phyloP scores from a whole-genome alignment of 2,888 invertebrate species.

The Tenodera sinensis region DNA sequence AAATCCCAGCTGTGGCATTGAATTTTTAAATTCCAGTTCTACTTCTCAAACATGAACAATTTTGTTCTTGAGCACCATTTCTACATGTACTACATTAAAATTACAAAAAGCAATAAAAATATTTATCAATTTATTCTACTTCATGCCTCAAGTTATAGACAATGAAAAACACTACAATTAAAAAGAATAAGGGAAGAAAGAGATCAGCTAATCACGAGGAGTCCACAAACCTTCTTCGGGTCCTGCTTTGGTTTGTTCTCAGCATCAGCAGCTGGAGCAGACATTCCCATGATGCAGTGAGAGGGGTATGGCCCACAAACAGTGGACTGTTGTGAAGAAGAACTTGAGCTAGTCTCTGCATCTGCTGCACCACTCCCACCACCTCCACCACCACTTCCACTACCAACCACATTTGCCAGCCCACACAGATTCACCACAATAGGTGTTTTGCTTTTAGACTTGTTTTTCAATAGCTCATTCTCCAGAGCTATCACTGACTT shows the following conservation, averaged over 20 bases:
- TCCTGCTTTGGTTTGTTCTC: constrained; percentile 3
- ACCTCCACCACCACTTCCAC: constrained; percentile 3
- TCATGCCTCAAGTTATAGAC: background rate
- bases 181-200: too few relatives aligned
- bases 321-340: constrained; percentile 25
- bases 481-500: background rate
- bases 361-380: background rate
- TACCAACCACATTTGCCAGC: background rate
- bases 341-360: constrained; percentile 22
- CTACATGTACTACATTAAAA: too few relatives aligned
- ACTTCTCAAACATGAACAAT: too few relatives aligned
- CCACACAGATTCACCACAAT: background rate
- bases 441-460: background rate
- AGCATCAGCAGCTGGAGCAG: background rate
- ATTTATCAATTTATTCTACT: background rate
- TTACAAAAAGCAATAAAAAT: too few relatives aligned
- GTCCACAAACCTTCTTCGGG: background rate
- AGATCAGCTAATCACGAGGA: background rate
- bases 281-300: background rate
- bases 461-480: background rate
- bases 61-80: too few relatives aligned
- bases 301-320: constrained; percentile 18
- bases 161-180: background rate
- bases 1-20: too few relatives aligned
- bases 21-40: too few relatives aligned